Evolutionary conservation across 2,113 vertebrate genomes (phyloP).

Genomic region (Stercorarius parasiticus): DNA sequence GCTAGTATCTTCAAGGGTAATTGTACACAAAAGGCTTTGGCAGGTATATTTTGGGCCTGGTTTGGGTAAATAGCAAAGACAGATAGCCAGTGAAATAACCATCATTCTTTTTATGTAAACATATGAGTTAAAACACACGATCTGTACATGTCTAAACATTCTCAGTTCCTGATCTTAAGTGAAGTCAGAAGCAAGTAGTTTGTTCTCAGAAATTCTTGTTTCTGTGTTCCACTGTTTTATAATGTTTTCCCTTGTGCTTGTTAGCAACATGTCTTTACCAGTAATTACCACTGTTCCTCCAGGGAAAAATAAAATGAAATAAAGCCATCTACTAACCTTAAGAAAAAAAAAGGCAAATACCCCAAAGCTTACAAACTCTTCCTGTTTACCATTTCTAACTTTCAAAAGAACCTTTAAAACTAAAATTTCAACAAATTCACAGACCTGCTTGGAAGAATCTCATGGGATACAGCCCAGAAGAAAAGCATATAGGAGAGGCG

Average conservation of each 20-base stretch:
- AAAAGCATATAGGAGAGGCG: background rate
- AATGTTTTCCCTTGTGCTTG: background rate
- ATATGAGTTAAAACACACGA: background rate
- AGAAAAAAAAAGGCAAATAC: background rate
- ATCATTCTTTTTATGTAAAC: background rate
- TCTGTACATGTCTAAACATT: fast-evolving
- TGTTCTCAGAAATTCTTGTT: background rate
- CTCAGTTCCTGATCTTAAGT: background rate
- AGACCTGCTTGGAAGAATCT: background rate
- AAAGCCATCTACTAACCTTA: background rate
- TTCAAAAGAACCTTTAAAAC: background rate
- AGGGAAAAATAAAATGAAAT: background rate
- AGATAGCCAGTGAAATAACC: background rate
- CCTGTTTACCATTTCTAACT: background rate
- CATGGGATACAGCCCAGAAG: fast-evolving
- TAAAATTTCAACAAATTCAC: background rate
- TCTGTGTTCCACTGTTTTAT: background rate
- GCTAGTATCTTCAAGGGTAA: background rate
- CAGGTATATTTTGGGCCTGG: background rate
- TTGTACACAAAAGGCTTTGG: background rate
- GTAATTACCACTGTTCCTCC: background rate
- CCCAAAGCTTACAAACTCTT: background rate
- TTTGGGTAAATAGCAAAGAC: background rate
- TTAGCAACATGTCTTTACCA: background rate
- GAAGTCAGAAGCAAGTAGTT: background rate